Conservation (phyloP, 2,888 invertebrate species). For the Zygothrica quintamaculata region DNA sequence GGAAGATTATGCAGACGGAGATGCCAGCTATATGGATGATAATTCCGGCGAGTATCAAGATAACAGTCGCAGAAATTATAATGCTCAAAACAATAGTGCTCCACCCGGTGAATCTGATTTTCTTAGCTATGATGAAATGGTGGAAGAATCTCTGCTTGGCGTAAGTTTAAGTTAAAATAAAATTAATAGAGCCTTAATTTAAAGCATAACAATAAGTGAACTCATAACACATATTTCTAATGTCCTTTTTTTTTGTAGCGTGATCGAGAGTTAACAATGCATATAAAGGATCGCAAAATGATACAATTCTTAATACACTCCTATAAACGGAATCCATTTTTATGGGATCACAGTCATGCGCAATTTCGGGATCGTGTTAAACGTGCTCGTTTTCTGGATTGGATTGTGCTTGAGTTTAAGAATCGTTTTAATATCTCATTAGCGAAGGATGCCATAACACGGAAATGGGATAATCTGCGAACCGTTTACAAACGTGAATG, state of each 20-base stretch:
- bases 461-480: conserved; percentile 82
- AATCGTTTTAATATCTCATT: conserved; percentile 79
- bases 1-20: conserved; percentile 63
- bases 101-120: conserved; percentile 59
- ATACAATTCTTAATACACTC: conserved; percentile 81
- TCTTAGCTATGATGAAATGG: conserved; percentile 80
- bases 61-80: conserved; percentile 47
- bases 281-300: conserved; percentile 82
- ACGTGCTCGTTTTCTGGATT: conserved; percentile 78
- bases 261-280: conserved; percentile 76
- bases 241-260: conserved; percentile 38
- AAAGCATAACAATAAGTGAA: neutral
- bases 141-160: conserved; percentile 79
- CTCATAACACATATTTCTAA: neutral
- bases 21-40: conserved; percentile 58
- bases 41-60: conserved; percentile 65
- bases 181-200: too few relatives aligned
- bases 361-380: conserved; percentile 81
- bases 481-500: conserved; percentile 83
- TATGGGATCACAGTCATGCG: conserved; percentile 82
- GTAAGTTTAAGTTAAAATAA: conserved; percentile 50
- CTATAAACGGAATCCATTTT: conserved; percentile 80
- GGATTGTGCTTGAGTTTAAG: conserved; percentile 80
- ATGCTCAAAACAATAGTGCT: conserved; percentile 39
- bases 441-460: conserved; percentile 81